Base-by-base conservation (phyloP, 2,113 vertebrate genomes). In the Mus musculus region DNA sequence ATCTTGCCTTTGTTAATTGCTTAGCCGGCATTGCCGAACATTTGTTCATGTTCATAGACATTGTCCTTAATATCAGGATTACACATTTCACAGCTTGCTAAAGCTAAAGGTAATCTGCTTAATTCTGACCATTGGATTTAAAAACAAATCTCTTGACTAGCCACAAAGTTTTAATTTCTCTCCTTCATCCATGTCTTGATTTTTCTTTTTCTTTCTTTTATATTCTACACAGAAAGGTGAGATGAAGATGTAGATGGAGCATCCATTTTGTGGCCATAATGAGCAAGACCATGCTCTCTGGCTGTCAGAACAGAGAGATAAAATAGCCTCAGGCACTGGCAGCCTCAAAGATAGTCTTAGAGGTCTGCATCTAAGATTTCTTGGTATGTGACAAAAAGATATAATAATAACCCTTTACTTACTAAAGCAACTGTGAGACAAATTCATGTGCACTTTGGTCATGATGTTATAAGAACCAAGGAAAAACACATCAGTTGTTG, bases 251-350 rank as follows among this genome's bases (percentile, higher is more conserved):
- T 5, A 30, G 67, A 2, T 17, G 2, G 49, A 42, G 4, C 9
- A 75, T 75, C 61, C 39, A 20, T 67, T 84, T 59, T 93, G 76
- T 91, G 46, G 82, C 3, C 46, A 11, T 2, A 39, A 80, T 36
- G 20, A 69, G 8, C 5, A 56, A 93, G 61, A 0, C 1, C 36
- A 46, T 28, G 1, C 5, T 26, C 17, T n/a, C 4, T 5, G 3
- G 3, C 7, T 76, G 6, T 67, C 67, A 89, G 56, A 94, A 54
- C 3, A 80, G 26, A 89, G 59, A 80, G 36, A 26, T 26, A 81
- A 89, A 92, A 63, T 26, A 52, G 1, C 36, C 4, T 20, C 4
- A 30, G 39, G 5, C 2, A n/a, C 30, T 49, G 56, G 28, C 30
- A 52, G 28, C 28, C 20, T 61, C 8, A 33, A 1, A 9, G 30